These are phyloP conservation scores for Leuciscus waleckii DNA, from an alignment of 2,797 vertebrate genomes.

Conservation along the genomic window DNA sequence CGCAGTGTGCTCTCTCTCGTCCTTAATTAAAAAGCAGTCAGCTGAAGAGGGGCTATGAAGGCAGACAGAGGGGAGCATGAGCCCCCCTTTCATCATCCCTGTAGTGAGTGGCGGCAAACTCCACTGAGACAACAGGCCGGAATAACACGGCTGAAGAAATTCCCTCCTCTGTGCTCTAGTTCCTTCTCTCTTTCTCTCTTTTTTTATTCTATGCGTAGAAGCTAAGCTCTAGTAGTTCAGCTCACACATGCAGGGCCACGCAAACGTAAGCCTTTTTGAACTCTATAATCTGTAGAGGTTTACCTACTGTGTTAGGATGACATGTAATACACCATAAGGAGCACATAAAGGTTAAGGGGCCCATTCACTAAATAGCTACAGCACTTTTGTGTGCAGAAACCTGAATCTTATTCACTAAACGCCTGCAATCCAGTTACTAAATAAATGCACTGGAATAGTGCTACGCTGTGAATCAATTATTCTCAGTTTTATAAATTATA, in stretches of 20 bases:
- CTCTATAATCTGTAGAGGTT: background rate
- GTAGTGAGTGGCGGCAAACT: conserved; percentile 47
- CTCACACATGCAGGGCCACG: conserved; percentile 3
- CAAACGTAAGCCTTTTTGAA: background rate
- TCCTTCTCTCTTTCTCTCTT: conserved; percentile 10
- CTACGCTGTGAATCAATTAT: too few species aligned
- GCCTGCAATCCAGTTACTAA: too few species aligned
- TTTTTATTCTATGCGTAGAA: background rate
- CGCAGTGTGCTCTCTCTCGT: conserved; percentile 40
- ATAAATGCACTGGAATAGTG: too few species aligned
- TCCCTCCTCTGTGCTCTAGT: conserved; percentile 40
- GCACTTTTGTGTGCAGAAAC: background rate
- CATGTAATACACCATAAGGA: background rate
- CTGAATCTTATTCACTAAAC: too few species aligned
- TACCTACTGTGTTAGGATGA: background rate
- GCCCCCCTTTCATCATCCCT: conserved; percentile 40
- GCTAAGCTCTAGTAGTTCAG: conserved; percentile 43
- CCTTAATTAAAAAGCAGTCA: conserved; percentile 65
- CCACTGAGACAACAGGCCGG: conserved; percentile 42
- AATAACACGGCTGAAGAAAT: conserved; percentile 39
- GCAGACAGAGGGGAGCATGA: conserved; percentile 38
- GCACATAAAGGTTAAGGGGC: background rate
- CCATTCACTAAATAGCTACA: background rate
- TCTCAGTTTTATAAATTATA: too few species aligned
- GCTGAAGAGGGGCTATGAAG: conserved; percentile 55